These are phyloP conservation scores for Sogatella furcifera DNA, from an alignment of 1,140 invertebrate genomes.

Conservation along the genomic window DNA sequence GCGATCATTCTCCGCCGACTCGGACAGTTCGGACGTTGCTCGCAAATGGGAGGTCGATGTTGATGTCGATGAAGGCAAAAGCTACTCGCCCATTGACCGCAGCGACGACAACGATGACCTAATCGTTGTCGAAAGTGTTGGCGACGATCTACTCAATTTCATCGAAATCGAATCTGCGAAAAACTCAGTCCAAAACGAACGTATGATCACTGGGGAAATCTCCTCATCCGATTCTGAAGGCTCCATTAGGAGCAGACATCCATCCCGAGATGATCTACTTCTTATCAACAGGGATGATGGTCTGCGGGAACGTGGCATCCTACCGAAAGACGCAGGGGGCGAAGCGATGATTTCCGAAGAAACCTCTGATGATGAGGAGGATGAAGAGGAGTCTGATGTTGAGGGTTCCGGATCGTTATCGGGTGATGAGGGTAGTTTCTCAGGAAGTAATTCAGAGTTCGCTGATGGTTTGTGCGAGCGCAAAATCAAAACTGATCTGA, in stretches of 20 bases:
- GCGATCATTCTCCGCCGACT: slow-evolving; percentile 12
- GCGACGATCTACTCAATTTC: slow-evolving; percentile 9
- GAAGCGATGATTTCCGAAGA: slow-evolving; percentile 24
- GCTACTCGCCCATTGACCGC: background rate
- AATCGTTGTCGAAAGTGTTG: slow-evolving; percentile 12
- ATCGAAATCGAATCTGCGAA: slow-evolving; percentile 1
- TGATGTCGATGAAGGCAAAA: background rate
- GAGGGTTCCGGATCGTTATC: background rate
- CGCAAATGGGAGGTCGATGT: slow-evolving; percentile 5
- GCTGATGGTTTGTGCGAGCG: slow-evolving; percentile 4
- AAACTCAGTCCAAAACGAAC: background rate
- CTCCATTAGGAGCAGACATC: slow-evolving; percentile 6
- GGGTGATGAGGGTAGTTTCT: slow-evolving; percentile 8
- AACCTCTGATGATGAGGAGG: slow-evolving; percentile 19
- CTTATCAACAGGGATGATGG: slow-evolving; percentile 16
- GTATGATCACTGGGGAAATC: background rate
- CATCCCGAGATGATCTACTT: slow-evolving; percentile 11
- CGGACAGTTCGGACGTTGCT: slow-evolving; percentile 2
- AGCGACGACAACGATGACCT: slow-evolving; percentile 11
- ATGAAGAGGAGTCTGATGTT: slow-evolving; percentile 12
- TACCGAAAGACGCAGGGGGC: slow-evolving; percentile 22
- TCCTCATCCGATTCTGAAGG: slow-evolving; percentile 4
- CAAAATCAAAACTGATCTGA: slow-evolving; percentile 13
- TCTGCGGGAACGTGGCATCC: background rate
- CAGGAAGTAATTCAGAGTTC: slow-evolving; percentile 7